phyloP scores from a whole-genome alignment of 1,140 invertebrate genomes.

The Ooceraea biroi region DNA sequence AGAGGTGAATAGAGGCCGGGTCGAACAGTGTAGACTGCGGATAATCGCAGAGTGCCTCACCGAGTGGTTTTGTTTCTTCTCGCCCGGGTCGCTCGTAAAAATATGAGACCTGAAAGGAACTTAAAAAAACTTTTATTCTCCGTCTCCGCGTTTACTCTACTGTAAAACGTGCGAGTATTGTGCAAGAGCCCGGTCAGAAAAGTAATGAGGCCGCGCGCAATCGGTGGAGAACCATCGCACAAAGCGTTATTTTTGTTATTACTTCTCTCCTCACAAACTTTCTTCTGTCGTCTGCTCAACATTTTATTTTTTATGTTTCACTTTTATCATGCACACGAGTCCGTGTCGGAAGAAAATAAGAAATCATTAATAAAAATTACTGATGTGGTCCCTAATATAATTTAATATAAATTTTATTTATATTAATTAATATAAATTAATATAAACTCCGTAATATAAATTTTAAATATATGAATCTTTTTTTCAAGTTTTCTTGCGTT shows the following conservation, averaged over 20 bases:
- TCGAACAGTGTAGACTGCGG: slow-evolving; percentile 50
- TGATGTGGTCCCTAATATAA: too few species aligned
- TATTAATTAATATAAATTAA: too few species aligned
- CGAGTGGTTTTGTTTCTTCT: slow-evolving; percentile 66
- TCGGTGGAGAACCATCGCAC: slow-evolving; percentile 16
- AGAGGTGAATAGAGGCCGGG: slow-evolving; percentile 22
- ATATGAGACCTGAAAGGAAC: slow-evolving; percentile 68
- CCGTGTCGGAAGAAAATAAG: too few species aligned
- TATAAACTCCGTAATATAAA: too few species aligned
- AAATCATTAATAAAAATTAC: too few species aligned
- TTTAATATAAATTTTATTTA: too few species aligned
- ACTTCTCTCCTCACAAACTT: neutral
- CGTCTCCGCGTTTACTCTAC: slow-evolving; percentile 37
- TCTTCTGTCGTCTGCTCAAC: too few species aligned
- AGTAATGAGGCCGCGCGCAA: slow-evolving; percentile 60
- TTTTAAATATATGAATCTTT: neutral
- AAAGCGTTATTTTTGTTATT: slow-evolving; percentile 40
- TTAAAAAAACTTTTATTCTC: slow-evolving; percentile 65
- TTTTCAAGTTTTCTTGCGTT: neutral
- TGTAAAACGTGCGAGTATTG: slow-evolving; percentile 40
- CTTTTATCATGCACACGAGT: neutral
- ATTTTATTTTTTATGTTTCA: neutral
- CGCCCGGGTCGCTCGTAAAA: slow-evolving; percentile 70
- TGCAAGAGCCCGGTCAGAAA: slow-evolving; percentile 51
- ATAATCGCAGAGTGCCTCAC: slow-evolving; percentile 39